Base-by-base conservation (phyloP, 2,888 invertebrate genomes). In the Xanthorhoe designata region DNA sequence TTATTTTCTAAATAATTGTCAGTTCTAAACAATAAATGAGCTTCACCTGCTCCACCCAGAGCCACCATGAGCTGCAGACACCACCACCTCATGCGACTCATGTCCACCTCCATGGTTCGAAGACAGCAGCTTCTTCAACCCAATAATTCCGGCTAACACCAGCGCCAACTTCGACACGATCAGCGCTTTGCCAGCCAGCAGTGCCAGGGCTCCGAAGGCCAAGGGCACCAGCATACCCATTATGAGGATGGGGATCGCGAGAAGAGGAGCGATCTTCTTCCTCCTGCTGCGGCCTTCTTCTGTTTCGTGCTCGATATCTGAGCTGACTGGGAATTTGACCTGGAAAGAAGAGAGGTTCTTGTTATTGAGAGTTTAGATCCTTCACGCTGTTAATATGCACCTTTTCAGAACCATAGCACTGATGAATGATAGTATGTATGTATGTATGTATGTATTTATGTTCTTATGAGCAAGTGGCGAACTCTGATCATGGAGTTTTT, bases 91-190 rank as follows among this genome's bases (percentile, higher is more conserved):
- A 77, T 96, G 96, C 15, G 95, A 95, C 61, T 95, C 94, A 64
- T 96, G 95, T 9, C 94, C 68, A 51, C 68, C 94, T 64, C 95
- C 94, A 6, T 95, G 94, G 38, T 94, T 94, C 2, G 96, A 94
- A 19, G 96, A 95, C 53, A 97, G 92, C 35, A 98, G 94, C 80
- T 97, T 97, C 94, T 97, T 97, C 86, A 98, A 92, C 2, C 97
- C 97, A 75, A 97, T 97, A 77, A 97, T 97, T 74, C 96, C 96
- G 66, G 97, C 97, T 57, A 97, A 90, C 0, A 97, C 97, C 61
- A 97, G 87, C 0, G 97, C 97, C 75, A 97, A 88, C 83, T 97
- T 97, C 72, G 97, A 97, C 55, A 97, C 96, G 76, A 97, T 97
- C 71, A 97, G 88, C 50, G 97, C 97, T 87, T 98, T 98, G 75